A percentile compares a stretch with the other conserved stretches of the same genome.
These are phyloP conservation scores for Nipponacmea schrenckii DNA, from an alignment of 2,888 invertebrate species.

Conservation along the genomic window DNA sequence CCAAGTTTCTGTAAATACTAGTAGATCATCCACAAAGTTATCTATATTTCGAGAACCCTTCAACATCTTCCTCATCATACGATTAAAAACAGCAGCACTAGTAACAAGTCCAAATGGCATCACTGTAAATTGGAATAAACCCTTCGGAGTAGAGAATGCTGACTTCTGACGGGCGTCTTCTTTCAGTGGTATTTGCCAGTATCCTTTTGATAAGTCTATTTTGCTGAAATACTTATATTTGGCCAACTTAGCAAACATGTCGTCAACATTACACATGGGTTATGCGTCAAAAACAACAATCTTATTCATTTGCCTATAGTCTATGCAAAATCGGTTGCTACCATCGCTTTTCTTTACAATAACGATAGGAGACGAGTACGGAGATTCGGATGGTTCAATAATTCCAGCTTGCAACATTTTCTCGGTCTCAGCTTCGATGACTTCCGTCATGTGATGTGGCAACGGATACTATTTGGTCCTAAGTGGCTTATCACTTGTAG, in stretches of 20 bases:
- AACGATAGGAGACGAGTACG: background rate
- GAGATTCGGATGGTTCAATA: background rate
- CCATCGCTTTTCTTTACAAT: background rate
- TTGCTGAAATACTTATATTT: background rate
- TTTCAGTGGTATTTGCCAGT: conserved; percentile 22
- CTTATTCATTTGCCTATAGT: background rate
- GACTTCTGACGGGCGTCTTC: background rate
- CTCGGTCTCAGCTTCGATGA: background rate
- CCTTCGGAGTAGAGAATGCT: conserved; percentile 18
- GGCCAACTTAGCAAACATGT: background rate
- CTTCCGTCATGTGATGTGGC: background rate
- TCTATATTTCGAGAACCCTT: conserved; percentile 15
- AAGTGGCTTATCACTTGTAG: background rate
- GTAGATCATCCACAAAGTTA: conserved; percentile 28
- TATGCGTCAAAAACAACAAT: background rate
- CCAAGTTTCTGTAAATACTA: conserved; percentile 22
- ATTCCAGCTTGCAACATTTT: background rate
- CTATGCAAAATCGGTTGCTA: background rate
- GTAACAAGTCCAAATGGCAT: conserved; percentile 22
- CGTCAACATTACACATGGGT: background rate
- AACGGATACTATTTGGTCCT: background rate
- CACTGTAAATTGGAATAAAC: conserved; percentile 11
- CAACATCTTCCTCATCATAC: conserved; percentile 24
- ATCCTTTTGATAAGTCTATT: conserved; percentile 19
- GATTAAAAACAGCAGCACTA: conserved; percentile 17